Conservation (phyloP, 2,113 vertebrate species). For the Monopterus albus region DNA sequence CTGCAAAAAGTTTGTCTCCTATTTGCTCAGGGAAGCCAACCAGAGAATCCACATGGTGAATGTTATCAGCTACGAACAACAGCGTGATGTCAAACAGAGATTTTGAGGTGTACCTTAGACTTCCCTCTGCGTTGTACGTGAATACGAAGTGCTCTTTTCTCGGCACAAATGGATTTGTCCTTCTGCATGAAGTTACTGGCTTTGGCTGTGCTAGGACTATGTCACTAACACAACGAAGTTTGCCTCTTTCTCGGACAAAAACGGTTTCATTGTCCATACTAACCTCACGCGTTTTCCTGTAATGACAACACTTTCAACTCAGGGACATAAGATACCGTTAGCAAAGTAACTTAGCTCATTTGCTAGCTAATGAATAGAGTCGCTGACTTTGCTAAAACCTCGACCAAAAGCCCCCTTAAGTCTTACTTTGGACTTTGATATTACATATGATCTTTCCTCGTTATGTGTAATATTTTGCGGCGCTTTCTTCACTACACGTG, state of each 20-base stretch:
- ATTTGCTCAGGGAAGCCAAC: slow-evolving; percentile 96
- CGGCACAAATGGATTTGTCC: slow-evolving; percentile 78
- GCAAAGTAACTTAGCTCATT: neutral
- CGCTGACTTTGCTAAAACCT: neutral
- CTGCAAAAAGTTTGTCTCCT: slow-evolving; percentile 91
- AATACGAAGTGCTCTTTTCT: slow-evolving; percentile 92
- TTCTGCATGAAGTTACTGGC: slow-evolving; percentile 60
- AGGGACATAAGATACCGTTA: neutral
- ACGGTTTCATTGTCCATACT: slow-evolving; percentile 79
- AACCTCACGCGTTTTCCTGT: neutral
- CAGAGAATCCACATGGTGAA: slow-evolving; percentile 93
- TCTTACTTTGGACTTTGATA: neutral
- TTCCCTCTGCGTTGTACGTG: slow-evolving; percentile 92
- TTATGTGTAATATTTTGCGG: neutral
- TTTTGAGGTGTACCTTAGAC: slow-evolving; percentile 91
- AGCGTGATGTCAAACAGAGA: slow-evolving; percentile 90
- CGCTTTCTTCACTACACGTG: neutral
- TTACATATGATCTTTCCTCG: neutral
- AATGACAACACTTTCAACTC: neutral
- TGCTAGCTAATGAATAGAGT: slow-evolving; percentile 1
- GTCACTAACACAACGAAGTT: slow-evolving; percentile 82
- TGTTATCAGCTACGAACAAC: slow-evolving; percentile 91
- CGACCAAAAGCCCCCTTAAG: accelerated
- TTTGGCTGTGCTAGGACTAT: slow-evolving; percentile 73
- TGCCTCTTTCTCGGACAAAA: slow-evolving; percentile 90